phyloP scores from a whole-genome alignment of 2,797 vertebrate genomes.

The Halcyon leucocephala region DNA sequence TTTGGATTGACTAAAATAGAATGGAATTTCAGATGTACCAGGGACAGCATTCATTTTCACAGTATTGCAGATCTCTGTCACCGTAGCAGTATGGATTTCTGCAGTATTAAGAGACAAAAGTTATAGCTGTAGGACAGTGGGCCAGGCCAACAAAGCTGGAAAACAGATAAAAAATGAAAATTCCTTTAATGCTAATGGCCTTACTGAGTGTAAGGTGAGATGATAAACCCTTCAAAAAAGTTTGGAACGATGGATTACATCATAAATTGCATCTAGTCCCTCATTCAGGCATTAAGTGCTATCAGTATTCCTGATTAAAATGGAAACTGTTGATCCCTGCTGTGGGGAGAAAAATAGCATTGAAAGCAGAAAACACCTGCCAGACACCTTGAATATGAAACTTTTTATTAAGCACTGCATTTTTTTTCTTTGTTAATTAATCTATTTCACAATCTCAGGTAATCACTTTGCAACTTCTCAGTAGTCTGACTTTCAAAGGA shows the following conservation, averaged over 20 bases:
- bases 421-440: constrained; percentile 70
- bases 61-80: background rate
- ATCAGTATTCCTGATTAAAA: constrained; percentile 7
- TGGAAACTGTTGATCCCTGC: background rate
- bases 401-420: constrained; percentile 57
- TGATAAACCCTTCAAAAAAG: background rate
- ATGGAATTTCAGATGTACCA: background rate
- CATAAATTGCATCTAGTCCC: background rate
- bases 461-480: constrained; percentile 53
- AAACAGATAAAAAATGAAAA: background rate
- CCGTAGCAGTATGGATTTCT: background rate
- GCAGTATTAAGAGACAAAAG: background rate
- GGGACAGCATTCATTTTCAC: background rate
- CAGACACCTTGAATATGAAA: constrained; percentile 28
- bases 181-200: background rate
- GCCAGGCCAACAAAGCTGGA: background rate
- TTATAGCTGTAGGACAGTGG: background rate
- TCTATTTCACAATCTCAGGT: constrained; percentile 58
- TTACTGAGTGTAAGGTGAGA: background rate
- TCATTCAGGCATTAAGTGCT: background rate
- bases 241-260: background rate
- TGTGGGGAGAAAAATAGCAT: background rate
- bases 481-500: constrained; percentile 35
- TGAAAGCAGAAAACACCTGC: constrained; percentile 66
- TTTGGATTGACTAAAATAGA: background rate